phyloP scores from a whole-genome alignment of 2,888 invertebrate genomes.

The Tetrapedia diversipes region DNA sequence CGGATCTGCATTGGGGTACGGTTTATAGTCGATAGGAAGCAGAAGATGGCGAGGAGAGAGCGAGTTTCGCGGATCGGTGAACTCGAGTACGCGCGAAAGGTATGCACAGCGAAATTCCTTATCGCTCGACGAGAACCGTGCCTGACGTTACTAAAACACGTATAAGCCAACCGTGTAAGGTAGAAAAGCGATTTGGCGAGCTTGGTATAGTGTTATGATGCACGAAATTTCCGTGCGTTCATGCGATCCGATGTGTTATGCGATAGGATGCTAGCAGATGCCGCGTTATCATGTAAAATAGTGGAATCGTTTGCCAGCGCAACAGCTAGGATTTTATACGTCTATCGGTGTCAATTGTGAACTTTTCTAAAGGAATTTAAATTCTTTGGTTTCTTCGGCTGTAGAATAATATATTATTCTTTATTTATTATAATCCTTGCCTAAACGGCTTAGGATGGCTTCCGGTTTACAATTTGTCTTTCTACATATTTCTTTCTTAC shows the following conservation, averaged over 20 bases:
- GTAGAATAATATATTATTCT: too few relatives aligned
- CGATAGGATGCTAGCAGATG: background rate
- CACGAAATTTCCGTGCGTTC: slow-evolving; percentile 5
- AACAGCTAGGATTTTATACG: background rate
- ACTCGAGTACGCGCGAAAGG: slow-evolving; percentile 63
- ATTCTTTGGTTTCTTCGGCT: too few relatives aligned
- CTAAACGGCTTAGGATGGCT: too few relatives aligned
- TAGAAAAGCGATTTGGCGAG: slow-evolving; percentile 45
- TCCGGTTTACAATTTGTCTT: too few relatives aligned
- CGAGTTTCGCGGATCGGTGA: slow-evolving; percentile 75
- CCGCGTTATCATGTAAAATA: slow-evolving; percentile 30
- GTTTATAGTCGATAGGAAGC: slow-evolving; percentile 70
- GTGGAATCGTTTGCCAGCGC: background rate
- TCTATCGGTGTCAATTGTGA: slow-evolving; percentile 14
- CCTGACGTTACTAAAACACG: slow-evolving; percentile 35
- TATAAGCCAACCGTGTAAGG: slow-evolving; percentile 4
- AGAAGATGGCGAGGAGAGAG: slow-evolving; percentile 70
- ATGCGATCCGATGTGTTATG: background rate
- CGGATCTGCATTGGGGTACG: slow-evolving; percentile 63
- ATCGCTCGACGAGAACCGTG: slow-evolving; percentile 58
- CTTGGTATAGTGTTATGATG: slow-evolving; percentile 19
- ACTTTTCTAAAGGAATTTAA: too few relatives aligned
- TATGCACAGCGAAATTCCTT: slow-evolving; percentile 66
- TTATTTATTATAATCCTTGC: too few relatives aligned
- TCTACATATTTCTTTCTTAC: too few relatives aligned